Percentiles rank a stretch among this genome's conserved stretches.
These are phyloP conservation scores for Turdus rufiventris DNA, from an alignment of 2,113 vertebrate genomes.

Conservation along the genomic window DNA sequence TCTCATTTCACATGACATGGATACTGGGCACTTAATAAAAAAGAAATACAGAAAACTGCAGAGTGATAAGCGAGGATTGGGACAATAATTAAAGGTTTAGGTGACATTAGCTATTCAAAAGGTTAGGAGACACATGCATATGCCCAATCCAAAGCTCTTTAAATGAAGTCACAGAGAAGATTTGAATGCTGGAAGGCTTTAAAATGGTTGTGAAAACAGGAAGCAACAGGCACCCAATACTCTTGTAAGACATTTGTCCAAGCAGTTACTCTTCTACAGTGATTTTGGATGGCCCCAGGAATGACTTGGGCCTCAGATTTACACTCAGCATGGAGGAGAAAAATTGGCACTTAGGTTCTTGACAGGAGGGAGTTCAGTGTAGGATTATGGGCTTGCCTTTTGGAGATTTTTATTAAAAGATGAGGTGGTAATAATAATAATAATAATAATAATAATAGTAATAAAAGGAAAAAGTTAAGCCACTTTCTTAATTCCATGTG, in stretches of 20 bases:
- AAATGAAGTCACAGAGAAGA: not conserved
- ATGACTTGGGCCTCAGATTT: not conserved
- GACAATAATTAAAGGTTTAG: not conserved
- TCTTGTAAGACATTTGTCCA: not conserved
- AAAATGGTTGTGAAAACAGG: not conserved
- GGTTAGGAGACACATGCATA: not conserved
- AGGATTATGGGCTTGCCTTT: not conserved
- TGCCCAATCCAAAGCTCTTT: not conserved
- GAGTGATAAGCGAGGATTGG: not conserved
- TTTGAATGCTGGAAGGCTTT: not conserved
- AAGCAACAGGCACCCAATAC: not conserved
- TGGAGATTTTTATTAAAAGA: not conserved
- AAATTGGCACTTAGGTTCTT: not conserved
- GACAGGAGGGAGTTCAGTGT: not conserved
- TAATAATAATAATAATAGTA: not conserved
- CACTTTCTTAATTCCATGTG: not conserved
- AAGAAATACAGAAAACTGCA: not conserved
- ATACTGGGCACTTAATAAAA: not conserved
- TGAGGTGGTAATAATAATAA: not conserved
- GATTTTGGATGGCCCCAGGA: not conserved
- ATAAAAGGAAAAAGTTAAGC: not conserved
- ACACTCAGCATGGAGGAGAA: not conserved
- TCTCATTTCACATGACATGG: not conserved
- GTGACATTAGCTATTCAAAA: conserved; percentile 11
- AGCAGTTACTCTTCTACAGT: not conserved